A percentile compares a stretch with the other conserved stretches of the same genome.
Evolutionary conservation across 2,113 vertebrate species (phyloP).

Genomic region (Oplegnathus fasciatus): DNA sequence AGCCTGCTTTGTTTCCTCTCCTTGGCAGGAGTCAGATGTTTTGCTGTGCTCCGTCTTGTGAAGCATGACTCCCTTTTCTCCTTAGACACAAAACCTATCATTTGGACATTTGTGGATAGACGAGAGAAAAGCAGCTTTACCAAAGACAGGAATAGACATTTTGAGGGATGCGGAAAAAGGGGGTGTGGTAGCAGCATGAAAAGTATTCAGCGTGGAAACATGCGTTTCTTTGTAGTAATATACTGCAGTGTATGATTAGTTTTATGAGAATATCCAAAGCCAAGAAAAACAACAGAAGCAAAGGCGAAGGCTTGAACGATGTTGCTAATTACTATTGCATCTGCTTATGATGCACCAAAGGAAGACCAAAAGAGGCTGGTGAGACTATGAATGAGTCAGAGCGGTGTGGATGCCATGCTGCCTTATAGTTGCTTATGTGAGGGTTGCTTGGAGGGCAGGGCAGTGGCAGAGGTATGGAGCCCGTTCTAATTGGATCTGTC

Average conservation of each 20-base stretch:
- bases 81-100: conserved; percentile 74
- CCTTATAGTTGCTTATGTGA: neutral
- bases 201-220: conserved; percentile 44
- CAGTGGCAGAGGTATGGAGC: conserved; percentile 45
- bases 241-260: conserved; percentile 1
- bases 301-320: neutral
- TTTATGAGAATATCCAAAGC: conserved; percentile 12
- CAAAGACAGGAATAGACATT: conserved; percentile 75
- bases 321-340: neutral
- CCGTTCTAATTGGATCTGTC: conserved; percentile 79
- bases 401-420: neutral
- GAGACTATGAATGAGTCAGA: neutral
- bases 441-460: conserved; percentile 49
- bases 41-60: conserved; percentile 68
- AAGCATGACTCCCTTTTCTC: conserved; percentile 68
- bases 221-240: conserved; percentile 18
- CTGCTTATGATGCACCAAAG: neutral
- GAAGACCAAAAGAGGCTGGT: neutral
- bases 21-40: conserved; percentile 71
- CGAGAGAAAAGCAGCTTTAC: conserved; percentile 57
- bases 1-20: conserved; percentile 69
- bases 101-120: conserved; percentile 77
- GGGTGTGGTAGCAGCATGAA: conserved; percentile 60
- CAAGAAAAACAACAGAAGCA: neutral
- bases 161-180: conserved; percentile 57